Percentiles rank a stretch among this genome's conserved stretches.
phyloP scores from a whole-genome alignment of 2,113 vertebrate genomes.

The Phrynocephalus versicolor region DNA sequence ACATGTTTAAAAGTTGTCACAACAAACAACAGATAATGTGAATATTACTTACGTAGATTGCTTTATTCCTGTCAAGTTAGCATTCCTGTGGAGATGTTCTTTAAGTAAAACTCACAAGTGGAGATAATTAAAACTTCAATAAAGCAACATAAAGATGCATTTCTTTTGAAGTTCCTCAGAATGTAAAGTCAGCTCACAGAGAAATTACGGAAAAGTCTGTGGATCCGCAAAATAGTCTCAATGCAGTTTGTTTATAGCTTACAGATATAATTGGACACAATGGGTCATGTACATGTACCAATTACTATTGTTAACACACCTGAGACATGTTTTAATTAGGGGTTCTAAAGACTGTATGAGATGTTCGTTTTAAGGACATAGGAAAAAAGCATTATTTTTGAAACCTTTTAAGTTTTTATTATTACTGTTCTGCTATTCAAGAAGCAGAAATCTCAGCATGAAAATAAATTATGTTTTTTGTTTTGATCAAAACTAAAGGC shows the following conservation, averaged over 20 bases:
- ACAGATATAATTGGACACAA: neutral
- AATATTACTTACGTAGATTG: neutral
- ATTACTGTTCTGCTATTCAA: neutral
- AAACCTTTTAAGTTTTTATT: neutral
- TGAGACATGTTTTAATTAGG: neutral
- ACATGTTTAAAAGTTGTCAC: neutral
- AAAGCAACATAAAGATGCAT: neutral
- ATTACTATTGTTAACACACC: constrained; percentile 5
- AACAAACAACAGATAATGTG: neutral
- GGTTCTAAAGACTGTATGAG: fast-evolving
- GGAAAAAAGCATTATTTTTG: fast-evolving
- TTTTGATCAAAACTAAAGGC: neutral
- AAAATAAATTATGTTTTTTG: neutral
- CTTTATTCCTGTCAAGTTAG: neutral
- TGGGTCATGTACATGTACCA: neutral
- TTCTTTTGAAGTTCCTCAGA: neutral
- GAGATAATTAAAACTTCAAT: neutral
- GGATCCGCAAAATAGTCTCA: neutral
- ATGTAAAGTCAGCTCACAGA: neutral
- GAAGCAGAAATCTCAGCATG: neutral
- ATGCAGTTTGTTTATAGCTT: constrained; percentile 5
- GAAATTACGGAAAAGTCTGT: neutral
- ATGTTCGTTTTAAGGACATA: neutral
- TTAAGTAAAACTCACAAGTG: neutral
- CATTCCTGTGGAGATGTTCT: neutral